These are phyloP conservation scores for Phoenicopterus ruber DNA, from an alignment of 2,113 vertebrate genomes.

Conservation along the genomic window DNA sequence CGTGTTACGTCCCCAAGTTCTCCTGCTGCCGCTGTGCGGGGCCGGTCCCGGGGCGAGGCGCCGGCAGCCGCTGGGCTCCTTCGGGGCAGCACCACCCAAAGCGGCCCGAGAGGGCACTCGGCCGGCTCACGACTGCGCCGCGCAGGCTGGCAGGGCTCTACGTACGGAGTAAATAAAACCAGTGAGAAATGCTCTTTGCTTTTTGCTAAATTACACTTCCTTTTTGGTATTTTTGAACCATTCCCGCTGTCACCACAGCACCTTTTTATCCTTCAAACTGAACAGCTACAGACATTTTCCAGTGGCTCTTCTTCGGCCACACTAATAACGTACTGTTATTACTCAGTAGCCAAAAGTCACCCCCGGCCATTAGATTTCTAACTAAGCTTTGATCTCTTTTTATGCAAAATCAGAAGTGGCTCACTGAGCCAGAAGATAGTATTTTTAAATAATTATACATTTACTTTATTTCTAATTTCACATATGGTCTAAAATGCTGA, in stretches of 20 bases:
- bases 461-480: neutral
- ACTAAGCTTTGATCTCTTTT: neutral
- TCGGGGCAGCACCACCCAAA: neutral
- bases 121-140: rapidly evolving
- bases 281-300: neutral
- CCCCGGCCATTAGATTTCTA: neutral
- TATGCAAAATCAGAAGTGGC: neutral
- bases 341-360: neutral
- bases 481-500: neutral
- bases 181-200: neutral
- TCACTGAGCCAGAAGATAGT: neutral
- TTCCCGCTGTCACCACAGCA: neutral
- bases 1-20: neutral
- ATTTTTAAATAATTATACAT: neutral
- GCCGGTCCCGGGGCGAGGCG: neutral
- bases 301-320: neutral
- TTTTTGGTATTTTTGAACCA: neutral
- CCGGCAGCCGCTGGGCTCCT: too few relatives aligned
- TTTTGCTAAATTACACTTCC: neutral
- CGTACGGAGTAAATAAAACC: neutral
- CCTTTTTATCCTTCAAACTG: neutral
- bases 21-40: neutral
- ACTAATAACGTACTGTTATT: neutral
- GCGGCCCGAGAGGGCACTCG: neutral
- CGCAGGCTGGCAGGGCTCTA: neutral